Conservation (phyloP, 2,888 invertebrate genomes). For the Stenolophus ochropezus region DNA sequence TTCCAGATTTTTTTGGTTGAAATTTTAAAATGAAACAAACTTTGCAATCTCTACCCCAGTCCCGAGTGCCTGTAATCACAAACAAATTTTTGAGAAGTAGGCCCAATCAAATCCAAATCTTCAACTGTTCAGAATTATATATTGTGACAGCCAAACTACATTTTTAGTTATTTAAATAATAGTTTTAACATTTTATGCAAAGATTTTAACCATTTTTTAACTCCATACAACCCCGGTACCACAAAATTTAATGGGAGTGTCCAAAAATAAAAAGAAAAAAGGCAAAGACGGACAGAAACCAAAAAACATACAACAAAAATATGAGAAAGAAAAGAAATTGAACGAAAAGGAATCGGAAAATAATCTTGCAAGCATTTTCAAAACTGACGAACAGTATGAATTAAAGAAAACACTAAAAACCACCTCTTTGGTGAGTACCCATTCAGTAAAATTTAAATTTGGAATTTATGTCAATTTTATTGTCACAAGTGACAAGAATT, state of each 20-base stretch:
- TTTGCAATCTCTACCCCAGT: too few species aligned
- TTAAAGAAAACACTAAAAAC: conserved; percentile 67
- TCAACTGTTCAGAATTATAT: conserved; percentile 14
- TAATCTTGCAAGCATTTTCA: conserved; percentile 61
- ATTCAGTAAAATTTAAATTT: neutral
- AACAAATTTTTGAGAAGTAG: neutral
- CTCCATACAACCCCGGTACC: neutral
- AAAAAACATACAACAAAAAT: conserved; percentile 1
- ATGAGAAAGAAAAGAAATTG: conserved; percentile 17
- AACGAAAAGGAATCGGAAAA: conserved; percentile 29
- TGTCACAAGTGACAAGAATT: too few species aligned
- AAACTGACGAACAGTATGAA: conserved; percentile 67
- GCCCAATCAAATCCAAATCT: neutral
- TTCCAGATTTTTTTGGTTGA: conserved; percentile 22
- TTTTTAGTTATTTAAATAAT: conserved; percentile 15
- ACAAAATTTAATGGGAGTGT: conserved; percentile 35
- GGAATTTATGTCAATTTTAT: conserved; percentile 10
- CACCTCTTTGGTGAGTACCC: conserved; percentile 68
- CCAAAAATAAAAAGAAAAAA: conserved; percentile 41
- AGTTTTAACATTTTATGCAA: conserved; percentile 17
- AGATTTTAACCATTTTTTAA: neutral
- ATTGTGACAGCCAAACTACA: conserved; percentile 17
- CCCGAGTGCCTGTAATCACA: too few species aligned
- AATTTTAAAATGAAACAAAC: too few species aligned
- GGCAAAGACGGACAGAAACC: conserved; percentile 5